Conservation (phyloP, 1,140 invertebrate genomes). For the Nautilus pompilius region DNA sequence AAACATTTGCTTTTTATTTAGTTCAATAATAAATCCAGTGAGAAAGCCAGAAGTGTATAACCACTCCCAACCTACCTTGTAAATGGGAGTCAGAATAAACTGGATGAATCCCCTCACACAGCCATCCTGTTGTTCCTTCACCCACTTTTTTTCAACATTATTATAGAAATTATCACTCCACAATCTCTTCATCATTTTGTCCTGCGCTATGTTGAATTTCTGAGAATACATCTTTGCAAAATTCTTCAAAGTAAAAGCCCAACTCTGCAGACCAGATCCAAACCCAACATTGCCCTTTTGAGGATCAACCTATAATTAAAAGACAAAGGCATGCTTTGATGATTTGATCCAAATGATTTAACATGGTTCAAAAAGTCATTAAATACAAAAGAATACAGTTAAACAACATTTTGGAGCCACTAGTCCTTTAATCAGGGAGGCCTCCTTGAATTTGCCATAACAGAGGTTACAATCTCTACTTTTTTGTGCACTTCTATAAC, state of each 20-base stretch:
- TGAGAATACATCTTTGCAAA: slow-evolving; percentile 98
- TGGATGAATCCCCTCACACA: slow-evolving; percentile 97
- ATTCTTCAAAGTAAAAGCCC: slow-evolving; percentile 99
- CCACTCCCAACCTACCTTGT: slow-evolving; percentile 70
- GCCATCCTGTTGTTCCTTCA: slow-evolving; percentile 77
- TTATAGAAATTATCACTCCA: slow-evolving; percentile 99
- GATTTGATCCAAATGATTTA: no score
- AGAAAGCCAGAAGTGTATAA: neutral
- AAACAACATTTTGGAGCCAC: no score
- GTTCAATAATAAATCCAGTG: no score
- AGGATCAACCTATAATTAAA: slow-evolving; percentile 72
- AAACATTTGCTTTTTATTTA: no score
- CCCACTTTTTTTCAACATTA: slow-evolving; percentile 82
- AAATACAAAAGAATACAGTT: no score
- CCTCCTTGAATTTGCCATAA: no score
- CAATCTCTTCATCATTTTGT: slow-evolving; percentile 90
- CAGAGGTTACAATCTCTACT: no score
- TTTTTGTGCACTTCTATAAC: no score
- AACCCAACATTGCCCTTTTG: slow-evolving; percentile 98
- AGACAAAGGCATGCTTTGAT: no score
- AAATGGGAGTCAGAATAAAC: slow-evolving; percentile 98
- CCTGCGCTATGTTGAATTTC: slow-evolving; percentile 96
- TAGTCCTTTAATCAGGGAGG: no score
- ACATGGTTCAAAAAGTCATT: no score
- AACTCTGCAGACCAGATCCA: slow-evolving; percentile 96